These are phyloP conservation scores for Iselma pallidipennis DNA, from an alignment of 2,888 invertebrate genomes.

Conservation along the genomic window DNA sequence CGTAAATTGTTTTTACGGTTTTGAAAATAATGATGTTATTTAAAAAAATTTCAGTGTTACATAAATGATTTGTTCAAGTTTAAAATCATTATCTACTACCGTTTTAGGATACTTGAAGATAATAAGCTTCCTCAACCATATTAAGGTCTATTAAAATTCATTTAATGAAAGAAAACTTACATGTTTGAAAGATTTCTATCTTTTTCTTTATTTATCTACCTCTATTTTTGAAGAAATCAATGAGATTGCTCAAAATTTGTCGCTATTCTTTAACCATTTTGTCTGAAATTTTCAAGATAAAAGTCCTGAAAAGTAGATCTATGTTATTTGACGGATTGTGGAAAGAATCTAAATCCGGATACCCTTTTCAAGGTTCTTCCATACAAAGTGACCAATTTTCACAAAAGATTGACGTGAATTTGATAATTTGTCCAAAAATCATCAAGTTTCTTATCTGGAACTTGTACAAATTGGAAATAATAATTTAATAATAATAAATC, in stretches of 20 bases:
- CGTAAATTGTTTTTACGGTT: neutral
- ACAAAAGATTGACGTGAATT: neutral
- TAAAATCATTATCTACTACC: too few relatives aligned
- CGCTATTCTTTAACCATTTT: neutral
- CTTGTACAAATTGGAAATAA: too few relatives aligned
- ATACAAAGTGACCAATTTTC: neutral
- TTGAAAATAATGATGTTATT: too few relatives aligned
- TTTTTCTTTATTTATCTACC: too few relatives aligned
- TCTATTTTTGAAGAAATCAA: neutral
- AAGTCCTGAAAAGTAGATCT: neutral
- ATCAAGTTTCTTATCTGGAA: neutral
- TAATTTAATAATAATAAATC: too few relatives aligned
- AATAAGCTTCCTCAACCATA: too few relatives aligned
- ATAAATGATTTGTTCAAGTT: too few relatives aligned
- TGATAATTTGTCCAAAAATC: neutral
- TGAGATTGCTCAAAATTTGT: neutral
- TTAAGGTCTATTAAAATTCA: too few relatives aligned
- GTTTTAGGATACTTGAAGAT: too few relatives aligned
- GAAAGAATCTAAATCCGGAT: neutral
- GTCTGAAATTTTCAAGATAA: neutral
- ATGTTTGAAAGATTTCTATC: too few relatives aligned
- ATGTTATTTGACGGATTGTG: slow-evolving; percentile 1
- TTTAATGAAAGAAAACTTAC: too few relatives aligned
- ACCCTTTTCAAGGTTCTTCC: neutral
- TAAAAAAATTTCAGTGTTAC: too few relatives aligned